These are phyloP conservation scores for Petrophora chlorosata DNA, from an alignment of 2,888 invertebrate species.

Conservation along the genomic window DNA sequence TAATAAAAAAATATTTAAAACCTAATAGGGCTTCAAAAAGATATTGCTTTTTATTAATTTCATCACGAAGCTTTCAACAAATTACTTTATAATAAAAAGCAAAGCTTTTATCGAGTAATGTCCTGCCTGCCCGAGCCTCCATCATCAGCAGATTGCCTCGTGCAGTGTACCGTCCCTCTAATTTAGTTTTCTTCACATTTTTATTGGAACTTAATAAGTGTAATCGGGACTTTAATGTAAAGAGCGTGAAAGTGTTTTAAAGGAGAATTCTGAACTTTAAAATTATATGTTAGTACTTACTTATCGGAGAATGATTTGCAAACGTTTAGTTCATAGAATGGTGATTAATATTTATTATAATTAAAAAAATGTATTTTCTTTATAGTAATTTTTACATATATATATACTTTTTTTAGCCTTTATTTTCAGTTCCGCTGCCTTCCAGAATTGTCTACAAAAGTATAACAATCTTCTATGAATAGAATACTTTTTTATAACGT, in stretches of 20 bases:
- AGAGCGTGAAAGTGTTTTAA: conserved; percentile 24
- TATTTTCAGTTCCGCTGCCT: no score
- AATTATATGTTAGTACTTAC: background rate
- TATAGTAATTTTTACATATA: no score
- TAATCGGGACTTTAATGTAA: conserved; percentile 24
- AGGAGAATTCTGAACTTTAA: background rate
- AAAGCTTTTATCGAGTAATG: conserved; percentile 1
- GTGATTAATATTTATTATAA: no score
- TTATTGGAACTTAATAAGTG: conserved; percentile 32
- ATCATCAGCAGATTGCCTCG: conserved; percentile 4
- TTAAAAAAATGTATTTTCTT: no score
- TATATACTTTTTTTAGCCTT: no score
- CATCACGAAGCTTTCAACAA: background rate
- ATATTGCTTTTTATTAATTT: background rate
- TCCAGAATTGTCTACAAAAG: no score
- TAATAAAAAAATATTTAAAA: no score
- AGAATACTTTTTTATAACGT: no score
- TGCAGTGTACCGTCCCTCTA: conserved; percentile 23
- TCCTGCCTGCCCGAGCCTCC: background rate
- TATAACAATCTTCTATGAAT: no score
- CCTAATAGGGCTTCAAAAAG: no score
- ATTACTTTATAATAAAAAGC: conserved; percentile 3
- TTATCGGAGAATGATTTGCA: background rate
- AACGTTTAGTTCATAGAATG: background rate
- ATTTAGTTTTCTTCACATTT: conserved; percentile 20